Base-by-base conservation (phyloP, 30 jellyfish, hydroid and myxozoan species). In the Cassiopea xamachana region DNA sequence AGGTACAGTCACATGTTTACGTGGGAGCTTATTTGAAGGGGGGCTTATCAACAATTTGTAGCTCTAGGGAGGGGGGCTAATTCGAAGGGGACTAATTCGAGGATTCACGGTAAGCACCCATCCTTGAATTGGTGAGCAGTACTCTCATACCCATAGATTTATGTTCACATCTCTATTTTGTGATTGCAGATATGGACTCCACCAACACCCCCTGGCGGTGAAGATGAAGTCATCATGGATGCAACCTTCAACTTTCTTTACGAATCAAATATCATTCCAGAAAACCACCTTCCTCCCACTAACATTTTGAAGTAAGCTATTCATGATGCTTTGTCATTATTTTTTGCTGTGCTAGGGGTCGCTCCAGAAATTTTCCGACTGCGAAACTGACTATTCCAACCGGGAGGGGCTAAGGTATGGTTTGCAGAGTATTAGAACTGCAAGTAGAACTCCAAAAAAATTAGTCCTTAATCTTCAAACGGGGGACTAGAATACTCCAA, bases 131-230 rank as follows among this genome's bases (percentile, higher is more conserved):
- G 7, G 12, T 10, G 10, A 55, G 64, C 12, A 3, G 64, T 55
- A 10, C 64, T 27, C 64, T 3, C 12, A 55, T 55, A 55, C 64
- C 64, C 12, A 0, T 55, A 10, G 64, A 10, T 55, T 3, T 55
- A 55, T 10, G 12, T 10, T 55, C 64, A 55, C 12, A 10, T 10
- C 64, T 55, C 12, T 10, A 10, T 55, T 6, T 55, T 55, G 7
- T 55, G 7, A 10, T 55, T 61, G 3, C 86, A 96, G 99, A 90
- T 92, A 15, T 96, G 99, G 99, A 82, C 97, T 18, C 99, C 99
- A 15, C 99, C 99, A 2, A 96, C 99, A 3, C 99, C 99, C 12
- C 99, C 99, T 3, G 98, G 91, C 69, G 96, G 94, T 45, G 97
- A 96, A 73, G 93, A 73, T 39, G 99, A 96, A 39, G 69, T 77